Conservation (phyloP, 2,888 invertebrate genomes). For the Pecten maximus region DNA sequence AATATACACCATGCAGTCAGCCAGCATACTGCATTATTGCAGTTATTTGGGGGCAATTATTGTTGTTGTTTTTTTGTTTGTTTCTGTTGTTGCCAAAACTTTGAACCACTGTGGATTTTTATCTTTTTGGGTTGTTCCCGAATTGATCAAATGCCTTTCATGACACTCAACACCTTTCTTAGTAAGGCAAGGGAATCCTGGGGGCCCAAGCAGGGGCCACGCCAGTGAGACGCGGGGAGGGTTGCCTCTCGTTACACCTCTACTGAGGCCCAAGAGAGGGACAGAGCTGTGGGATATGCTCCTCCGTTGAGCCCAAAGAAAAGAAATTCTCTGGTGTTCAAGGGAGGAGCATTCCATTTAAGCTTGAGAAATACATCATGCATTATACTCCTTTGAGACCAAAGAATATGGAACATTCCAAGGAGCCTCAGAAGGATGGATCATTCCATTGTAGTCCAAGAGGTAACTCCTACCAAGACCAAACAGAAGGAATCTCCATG, state of each 20-base stretch:
- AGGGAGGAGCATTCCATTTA: background rate
- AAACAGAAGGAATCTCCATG: background rate
- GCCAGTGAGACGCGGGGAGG: background rate
- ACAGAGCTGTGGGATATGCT: background rate
- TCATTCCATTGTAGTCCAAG: background rate
- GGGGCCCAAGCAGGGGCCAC: background rate
- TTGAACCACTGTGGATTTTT: background rate
- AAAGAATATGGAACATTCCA: background rate
- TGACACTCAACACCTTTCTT: constrained; percentile 30
- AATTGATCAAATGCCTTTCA: constrained; percentile 31
- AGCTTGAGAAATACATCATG: background rate
- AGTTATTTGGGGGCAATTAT: background rate
- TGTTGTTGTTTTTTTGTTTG: background rate
- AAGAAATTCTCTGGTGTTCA: background rate
- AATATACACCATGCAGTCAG: constrained; percentile 14
- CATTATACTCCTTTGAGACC: background rate
- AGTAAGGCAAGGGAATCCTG: background rate
- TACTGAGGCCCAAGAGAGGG: background rate
- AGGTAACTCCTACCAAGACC: background rate
- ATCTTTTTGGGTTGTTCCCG: background rate
- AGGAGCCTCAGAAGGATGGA: background rate
- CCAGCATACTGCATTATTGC: background rate
- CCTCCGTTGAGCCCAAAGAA: background rate
- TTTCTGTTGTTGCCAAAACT: background rate
- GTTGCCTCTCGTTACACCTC: background rate